A percentile compares a stretch with the other conserved stretches of the same genome.
Evolutionary conservation across 2,888 invertebrate genomes (phyloP).

Genomic region (Serripes groenlandicus): DNA sequence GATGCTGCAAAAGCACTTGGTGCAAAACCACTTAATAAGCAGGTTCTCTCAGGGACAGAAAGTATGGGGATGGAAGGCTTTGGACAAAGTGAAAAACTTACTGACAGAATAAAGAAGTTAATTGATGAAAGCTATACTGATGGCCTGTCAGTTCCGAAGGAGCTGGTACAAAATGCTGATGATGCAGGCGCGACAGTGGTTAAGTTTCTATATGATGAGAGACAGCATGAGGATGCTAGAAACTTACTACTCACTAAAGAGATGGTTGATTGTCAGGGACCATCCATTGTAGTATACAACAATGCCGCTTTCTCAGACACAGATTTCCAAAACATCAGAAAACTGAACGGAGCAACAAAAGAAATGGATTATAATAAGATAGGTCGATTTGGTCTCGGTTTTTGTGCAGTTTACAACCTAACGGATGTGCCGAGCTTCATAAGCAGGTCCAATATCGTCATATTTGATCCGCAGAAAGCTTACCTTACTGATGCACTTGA

Average conservation of each 20-base stretch:
- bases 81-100: constrained; percentile 81
- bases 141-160: constrained; percentile 82
- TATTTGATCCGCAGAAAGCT: constrained; percentile 84
- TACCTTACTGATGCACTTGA: constrained; percentile 71
- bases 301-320: constrained; percentile 80
- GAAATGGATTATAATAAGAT: constrained; percentile 78
- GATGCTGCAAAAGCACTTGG: constrained; percentile 75
- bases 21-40: constrained; percentile 75
- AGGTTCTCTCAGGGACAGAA: constrained; percentile 70
- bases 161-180: constrained; percentile 83
- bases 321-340: constrained; percentile 83
- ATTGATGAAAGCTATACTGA: constrained; percentile 79
- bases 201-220: constrained; percentile 80
- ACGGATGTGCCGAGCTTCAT: constrained; percentile 85
- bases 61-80: constrained; percentile 64
- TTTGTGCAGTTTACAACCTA: constrained; percentile 84
- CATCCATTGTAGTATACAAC: constrained; percentile 84
- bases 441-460: constrained; percentile 80
- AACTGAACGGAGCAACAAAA: constrained; percentile 83
- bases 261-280: constrained; percentile 83
- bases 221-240: constrained; percentile 74
- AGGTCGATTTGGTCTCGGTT: constrained; percentile 84
- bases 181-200: constrained; percentile 80
- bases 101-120: constrained; percentile 73
- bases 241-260: constrained; percentile 76